phyloP scores from a whole-genome alignment of 1,140 invertebrate genomes.

The Mylabris phalerata region DNA sequence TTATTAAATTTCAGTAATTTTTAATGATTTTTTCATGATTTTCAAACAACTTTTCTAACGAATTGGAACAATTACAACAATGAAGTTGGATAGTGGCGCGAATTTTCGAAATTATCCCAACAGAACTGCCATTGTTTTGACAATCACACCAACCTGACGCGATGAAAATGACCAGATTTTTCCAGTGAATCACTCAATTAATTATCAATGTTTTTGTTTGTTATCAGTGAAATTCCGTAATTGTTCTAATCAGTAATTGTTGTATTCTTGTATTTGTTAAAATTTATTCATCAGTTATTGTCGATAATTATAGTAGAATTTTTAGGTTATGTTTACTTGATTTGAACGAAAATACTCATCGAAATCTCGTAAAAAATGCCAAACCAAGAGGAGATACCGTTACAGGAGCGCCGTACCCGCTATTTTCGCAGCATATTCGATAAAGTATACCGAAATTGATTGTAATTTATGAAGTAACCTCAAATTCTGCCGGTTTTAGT shows the following conservation, averaged over 20 bases:
- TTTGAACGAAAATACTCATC: too few species aligned
- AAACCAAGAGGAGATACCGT: not conserved
- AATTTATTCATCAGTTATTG: too few species aligned
- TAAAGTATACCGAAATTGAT: not conserved
- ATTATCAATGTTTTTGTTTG: too few species aligned
- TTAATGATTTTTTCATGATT: not conserved
- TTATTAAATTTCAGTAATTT: not conserved
- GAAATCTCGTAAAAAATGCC: not conserved
- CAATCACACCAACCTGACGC: not conserved
- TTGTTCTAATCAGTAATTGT: not conserved
- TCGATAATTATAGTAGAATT: too few species aligned
- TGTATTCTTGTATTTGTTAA: too few species aligned
- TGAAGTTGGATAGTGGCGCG: constrained; percentile 10
- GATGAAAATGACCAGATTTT: not conserved
- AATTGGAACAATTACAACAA: constrained; percentile 8
- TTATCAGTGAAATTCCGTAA: not conserved
- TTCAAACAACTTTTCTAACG: too few species aligned
- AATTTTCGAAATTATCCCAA: not conserved
- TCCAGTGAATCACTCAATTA: not conserved
- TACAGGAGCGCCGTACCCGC: not conserved
- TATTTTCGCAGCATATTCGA: constrained; percentile 1
- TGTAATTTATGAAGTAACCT: not conserved
- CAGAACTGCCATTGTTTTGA: not conserved
- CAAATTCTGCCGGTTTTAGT: constrained; percentile 46
- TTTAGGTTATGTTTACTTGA: too few species aligned